phyloP scores from a whole-genome alignment of 2,888 invertebrate species.

The Stenotaenia linearis region DNA sequence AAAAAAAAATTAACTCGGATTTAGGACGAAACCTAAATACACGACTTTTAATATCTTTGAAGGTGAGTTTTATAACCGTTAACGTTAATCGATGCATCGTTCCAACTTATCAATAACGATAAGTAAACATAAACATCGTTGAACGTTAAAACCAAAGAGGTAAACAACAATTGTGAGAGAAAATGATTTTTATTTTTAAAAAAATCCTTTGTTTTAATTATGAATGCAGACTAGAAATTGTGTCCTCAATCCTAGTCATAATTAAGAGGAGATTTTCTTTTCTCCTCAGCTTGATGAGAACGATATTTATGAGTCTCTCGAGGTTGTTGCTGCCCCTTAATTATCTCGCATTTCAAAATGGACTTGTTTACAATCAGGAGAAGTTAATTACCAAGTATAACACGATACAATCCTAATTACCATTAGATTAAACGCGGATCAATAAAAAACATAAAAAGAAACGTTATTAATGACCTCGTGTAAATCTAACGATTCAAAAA shows the following conservation, averaged over 20 bases:
- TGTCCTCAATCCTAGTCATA: neutral
- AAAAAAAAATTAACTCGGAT: neutral
- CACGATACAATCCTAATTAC: neutral
- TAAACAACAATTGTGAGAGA: neutral
- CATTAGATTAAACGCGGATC: neutral
- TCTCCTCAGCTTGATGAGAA: neutral
- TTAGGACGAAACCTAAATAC: neutral
- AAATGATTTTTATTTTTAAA: too few relatives aligned
- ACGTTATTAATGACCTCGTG: neutral
- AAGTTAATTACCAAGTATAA: neutral
- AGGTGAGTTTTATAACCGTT: neutral
- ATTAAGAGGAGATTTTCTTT: neutral
- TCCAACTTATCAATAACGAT: too few relatives aligned
- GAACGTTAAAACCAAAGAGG: too few relatives aligned
- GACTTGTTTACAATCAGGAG: neutral
- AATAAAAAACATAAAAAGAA: neutral
- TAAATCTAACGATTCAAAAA: too few relatives aligned
- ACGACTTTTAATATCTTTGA: neutral
- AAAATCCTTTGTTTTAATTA: too few relatives aligned
- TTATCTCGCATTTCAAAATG: neutral
- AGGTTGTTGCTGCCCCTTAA: neutral
- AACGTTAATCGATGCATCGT: neutral
- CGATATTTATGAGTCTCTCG: neutral
- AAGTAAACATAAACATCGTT: too few relatives aligned
- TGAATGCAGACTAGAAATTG: neutral